phyloP scores from a whole-genome alignment of 2,113 vertebrate species.

The Archocentrus centrarchus region DNA sequence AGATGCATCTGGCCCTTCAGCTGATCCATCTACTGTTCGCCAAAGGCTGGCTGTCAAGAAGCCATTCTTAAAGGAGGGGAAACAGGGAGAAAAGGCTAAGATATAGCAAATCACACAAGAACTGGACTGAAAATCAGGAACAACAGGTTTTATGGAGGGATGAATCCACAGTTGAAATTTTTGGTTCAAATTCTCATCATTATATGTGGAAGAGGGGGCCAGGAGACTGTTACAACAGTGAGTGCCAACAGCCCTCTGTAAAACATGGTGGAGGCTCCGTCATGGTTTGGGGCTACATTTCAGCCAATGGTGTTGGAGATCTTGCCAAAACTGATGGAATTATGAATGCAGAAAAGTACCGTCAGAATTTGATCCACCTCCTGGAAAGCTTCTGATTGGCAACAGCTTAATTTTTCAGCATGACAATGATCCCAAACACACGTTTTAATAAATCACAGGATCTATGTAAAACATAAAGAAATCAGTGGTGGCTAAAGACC shows the following conservation, averaged over 20 bases:
- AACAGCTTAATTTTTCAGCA: no score
- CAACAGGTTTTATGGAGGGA: no score
- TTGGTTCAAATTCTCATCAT: background rate
- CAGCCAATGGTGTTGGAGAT: background rate
- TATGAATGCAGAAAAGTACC: background rate
- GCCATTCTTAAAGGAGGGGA: background rate
- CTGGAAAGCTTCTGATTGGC: background rate
- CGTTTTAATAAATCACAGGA: background rate
- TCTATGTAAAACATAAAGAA: background rate
- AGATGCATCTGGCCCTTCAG: no score
- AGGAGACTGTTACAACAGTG: background rate
- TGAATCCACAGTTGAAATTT: background rate
- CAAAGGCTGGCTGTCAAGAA: background rate
- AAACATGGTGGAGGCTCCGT: background rate
- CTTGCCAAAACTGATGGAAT: background rate
- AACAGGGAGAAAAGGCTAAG: fast-evolving
- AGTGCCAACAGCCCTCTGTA: background rate
- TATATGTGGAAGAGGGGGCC: fast-evolving
- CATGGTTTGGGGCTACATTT: background rate
- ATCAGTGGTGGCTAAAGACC: background rate
- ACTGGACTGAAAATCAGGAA: no score
- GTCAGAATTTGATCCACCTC: background rate
- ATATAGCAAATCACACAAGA: no score
- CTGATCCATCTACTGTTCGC: background rate
- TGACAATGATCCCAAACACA: background rate